Percentiles rank a stretch among this genome's conserved stretches.
Evolutionary conservation across 2,888 invertebrate genomes (phyloP).

Genomic region (Notodonta dromedarius): DNA sequence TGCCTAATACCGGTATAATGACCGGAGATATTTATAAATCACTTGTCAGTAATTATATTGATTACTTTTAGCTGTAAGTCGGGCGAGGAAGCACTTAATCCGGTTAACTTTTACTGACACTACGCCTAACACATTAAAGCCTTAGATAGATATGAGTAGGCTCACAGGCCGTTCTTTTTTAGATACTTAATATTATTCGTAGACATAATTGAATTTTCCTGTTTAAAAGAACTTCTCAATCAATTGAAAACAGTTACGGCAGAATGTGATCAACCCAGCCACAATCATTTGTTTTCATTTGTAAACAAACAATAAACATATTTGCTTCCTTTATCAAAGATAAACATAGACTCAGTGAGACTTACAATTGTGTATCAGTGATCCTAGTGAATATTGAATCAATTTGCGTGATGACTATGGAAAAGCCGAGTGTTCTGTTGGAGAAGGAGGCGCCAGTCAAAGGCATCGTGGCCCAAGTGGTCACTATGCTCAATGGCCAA

Average conservation of each 20-base stretch:
- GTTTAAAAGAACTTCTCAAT: not conserved
- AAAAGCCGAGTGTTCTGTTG: constrained; percentile 63
- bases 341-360: not conserved
- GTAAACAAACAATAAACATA: not conserved
- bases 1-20: constrained; percentile 28
- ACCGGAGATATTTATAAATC: constrained; percentile 22
- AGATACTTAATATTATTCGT: no score
- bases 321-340: no score
- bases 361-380: constrained; percentile 14
- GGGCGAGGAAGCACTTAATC: constrained; percentile 22
- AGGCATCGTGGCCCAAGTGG: constrained; percentile 81
- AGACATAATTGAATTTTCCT: not conserved
- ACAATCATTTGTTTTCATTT: not conserved
- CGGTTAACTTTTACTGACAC: constrained; percentile 27
- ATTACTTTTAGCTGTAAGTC: constrained; percentile 13
- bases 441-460: constrained; percentile 78
- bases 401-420: constrained; percentile 67
- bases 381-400: constrained; percentile 32
- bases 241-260: not conserved
- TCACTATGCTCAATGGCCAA: constrained; percentile 81
- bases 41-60: constrained; percentile 17
- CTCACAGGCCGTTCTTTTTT: no score
- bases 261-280: constrained; percentile 2
- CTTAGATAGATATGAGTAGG: not conserved
- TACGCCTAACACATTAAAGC: constrained; percentile 9